Evolutionary conservation across 2,797 vertebrate genomes (phyloP).

Genomic region (Carduelis carduelis): DNA sequence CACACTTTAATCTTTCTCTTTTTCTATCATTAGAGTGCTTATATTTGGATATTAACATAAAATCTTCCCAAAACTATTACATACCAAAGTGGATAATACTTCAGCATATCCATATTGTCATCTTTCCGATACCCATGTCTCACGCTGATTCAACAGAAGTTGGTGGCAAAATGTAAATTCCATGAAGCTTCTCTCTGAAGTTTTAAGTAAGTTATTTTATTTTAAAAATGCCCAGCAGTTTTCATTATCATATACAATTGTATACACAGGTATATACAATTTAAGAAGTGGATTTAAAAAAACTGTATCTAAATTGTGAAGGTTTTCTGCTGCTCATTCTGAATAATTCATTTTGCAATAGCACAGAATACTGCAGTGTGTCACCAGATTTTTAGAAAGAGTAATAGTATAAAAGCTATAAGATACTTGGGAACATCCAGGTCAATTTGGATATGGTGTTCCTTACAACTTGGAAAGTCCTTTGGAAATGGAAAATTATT

Average conservation of each 20-base stretch:
- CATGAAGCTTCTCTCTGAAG: not conserved
- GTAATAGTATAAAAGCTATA: not conserved
- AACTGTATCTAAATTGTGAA: not conserved
- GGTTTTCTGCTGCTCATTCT: not conserved
- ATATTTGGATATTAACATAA: not conserved
- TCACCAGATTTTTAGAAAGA: not conserved
- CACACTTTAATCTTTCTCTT: not conserved
- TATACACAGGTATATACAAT: not conserved
- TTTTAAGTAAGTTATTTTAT: not conserved
- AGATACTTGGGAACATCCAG: not conserved
- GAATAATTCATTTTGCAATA: not conserved
- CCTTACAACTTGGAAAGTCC: not conserved
- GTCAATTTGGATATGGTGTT: not conserved
- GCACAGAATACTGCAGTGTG: not conserved
- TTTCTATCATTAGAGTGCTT: not conserved
- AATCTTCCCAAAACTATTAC: not conserved
- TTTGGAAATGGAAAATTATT: not conserved
- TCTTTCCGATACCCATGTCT: not conserved
- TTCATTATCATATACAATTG: not conserved
- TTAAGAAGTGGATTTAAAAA: not conserved
- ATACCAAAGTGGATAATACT: not conserved
- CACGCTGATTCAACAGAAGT: not conserved
- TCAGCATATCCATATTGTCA: not conserved
- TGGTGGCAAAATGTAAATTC: not conserved
- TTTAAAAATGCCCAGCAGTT: not conserved